Percentiles rank a stretch among this genome's conserved stretches.
These are phyloP conservation scores for Pachycephala philippinensis DNA, from an alignment of 2,113 vertebrate genomes.

Conservation along the genomic window DNA sequence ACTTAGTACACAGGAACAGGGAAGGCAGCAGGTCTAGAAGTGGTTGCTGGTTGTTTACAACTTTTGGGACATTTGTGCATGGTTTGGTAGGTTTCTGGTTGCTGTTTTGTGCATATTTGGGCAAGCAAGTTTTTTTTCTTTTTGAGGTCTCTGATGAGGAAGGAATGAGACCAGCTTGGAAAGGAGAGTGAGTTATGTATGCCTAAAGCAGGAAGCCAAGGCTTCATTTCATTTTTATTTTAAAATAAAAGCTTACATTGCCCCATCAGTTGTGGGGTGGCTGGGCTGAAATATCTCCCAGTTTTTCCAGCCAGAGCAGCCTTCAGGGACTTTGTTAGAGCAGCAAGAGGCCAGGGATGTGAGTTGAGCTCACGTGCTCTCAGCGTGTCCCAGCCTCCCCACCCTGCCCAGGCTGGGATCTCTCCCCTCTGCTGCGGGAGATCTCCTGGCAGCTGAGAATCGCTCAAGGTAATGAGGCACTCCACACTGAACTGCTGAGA, in stretches of 20 bases:
- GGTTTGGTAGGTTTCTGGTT: not conserved
- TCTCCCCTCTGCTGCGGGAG: rapidly evolving
- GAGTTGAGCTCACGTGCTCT: not conserved
- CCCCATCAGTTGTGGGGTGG: not conserved
- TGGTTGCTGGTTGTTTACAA: not conserved
- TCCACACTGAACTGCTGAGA: not conserved
- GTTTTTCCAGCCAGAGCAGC: not conserved
- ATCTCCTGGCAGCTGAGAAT: not conserved
- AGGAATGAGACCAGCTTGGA: not conserved
- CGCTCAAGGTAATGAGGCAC: rapidly evolving
- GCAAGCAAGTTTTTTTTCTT: not conserved
- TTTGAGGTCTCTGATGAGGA: not conserved
- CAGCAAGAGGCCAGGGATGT: not conserved
- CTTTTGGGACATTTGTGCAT: not conserved
- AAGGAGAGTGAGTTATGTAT: not conserved
- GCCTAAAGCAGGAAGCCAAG: not conserved
- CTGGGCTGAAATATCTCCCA: not conserved
- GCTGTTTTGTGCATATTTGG: not conserved
- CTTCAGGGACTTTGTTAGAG: not conserved
- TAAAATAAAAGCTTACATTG: not conserved
- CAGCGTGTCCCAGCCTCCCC: rapidly evolving
- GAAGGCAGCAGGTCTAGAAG: not conserved
- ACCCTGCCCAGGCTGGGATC: not conserved
- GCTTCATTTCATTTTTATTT: not conserved
- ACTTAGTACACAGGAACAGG: not conserved